Base-by-base conservation (phyloP, 2,113 vertebrate species). In the Bos indicus region DNA sequence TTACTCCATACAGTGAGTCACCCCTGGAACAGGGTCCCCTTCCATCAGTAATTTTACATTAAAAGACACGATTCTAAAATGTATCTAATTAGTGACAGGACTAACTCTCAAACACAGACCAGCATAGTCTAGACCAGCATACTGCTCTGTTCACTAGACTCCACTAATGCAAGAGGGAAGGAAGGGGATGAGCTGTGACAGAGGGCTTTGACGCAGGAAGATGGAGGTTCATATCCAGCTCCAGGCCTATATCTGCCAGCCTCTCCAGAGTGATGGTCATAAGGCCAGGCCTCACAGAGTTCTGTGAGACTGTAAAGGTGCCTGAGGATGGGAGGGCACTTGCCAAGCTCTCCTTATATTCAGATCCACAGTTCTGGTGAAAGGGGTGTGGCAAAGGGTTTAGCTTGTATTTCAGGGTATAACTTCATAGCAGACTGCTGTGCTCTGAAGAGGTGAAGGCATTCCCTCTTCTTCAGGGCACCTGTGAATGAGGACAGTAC, bases 161-260 rank as follows among this genome's bases (percentile, higher is more conserved):
- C 74, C 57, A 9, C 56, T 7, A 2, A 9, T 0, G 36, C 48
- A 2, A 15, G 19, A 4, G 13, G 11, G 19, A 25, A 46, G 74
- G n/a, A 10, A 40, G 33, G 30, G 8, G 1, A 3, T 14, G 36
- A 3, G 0, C 21, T 15, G 14, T 3, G 40, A 30, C 21, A 10
- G 9, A 26, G 13, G n/a, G 28, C 0, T 3, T 3, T 0, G 13
- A 62, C 5, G 5, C 2, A 0, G 86, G 23, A 40, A 52, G 89
- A 2, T 0, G 0, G 11, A 2, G 28, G 48, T 0, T 54, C 28
- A 16, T 0, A 0, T 4, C 48, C n/a, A 4, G 28, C 51, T 51
- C 43, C 23, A 6, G 23, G n/a, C 28, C 10, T 54, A 2, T 30
- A 19, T 30, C 26, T 23, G 1, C 46, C 59, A 3, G 10, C 30